Percentiles rank a stretch among this genome's conserved stretches.
Conservation (phyloP, 2,888 invertebrate genomes). For the Boloria selene region DNA sequence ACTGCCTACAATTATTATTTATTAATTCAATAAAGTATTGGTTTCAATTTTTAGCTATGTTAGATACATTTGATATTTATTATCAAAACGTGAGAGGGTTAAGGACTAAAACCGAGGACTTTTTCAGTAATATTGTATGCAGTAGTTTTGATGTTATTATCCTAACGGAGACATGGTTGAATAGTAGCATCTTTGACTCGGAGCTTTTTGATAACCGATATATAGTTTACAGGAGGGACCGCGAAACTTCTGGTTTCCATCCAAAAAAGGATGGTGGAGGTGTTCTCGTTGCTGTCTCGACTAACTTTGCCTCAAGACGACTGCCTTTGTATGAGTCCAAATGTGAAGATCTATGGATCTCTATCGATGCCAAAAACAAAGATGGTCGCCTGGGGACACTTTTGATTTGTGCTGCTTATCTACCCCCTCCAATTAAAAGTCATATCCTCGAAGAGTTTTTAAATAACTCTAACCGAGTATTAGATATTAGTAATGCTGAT, state of each 20-base stretch:
- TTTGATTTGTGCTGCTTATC: too few species aligned
- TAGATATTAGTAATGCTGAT: conserved; percentile 8
- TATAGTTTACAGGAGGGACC: conserved; percentile 39
- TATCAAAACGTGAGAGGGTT: conserved; percentile 40
- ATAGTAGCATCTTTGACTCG: conserved; percentile 29
- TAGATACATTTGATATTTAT: conserved; percentile 29
- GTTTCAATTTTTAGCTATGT: too few species aligned
- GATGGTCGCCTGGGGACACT: too few species aligned
- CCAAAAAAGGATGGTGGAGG: conserved; percentile 39
- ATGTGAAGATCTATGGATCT: too few species aligned
- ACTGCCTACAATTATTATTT: too few species aligned
- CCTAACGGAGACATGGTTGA: conserved; percentile 8
- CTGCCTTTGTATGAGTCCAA: too few species aligned
- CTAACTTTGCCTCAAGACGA: neutral
- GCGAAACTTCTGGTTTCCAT: conserved; percentile 18
- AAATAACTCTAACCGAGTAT: conserved; percentile 8
- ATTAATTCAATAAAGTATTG: too few species aligned
- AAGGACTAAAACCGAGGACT: conserved; percentile 36
- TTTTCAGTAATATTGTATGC: conserved; percentile 32
- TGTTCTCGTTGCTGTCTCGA: conserved; percentile 36
- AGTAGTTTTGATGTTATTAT: conserved; percentile 36
- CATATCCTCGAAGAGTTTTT: conserved; percentile 9
- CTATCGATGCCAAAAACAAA: too few species aligned
- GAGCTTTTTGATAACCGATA: conserved; percentile 40
- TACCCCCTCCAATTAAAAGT: too few species aligned